Percentiles rank a stretch among this genome's conserved stretches.
These are phyloP conservation scores for Aphis gossypii DNA, from an alignment of 1,140 invertebrate species.

Conservation along the genomic window DNA sequence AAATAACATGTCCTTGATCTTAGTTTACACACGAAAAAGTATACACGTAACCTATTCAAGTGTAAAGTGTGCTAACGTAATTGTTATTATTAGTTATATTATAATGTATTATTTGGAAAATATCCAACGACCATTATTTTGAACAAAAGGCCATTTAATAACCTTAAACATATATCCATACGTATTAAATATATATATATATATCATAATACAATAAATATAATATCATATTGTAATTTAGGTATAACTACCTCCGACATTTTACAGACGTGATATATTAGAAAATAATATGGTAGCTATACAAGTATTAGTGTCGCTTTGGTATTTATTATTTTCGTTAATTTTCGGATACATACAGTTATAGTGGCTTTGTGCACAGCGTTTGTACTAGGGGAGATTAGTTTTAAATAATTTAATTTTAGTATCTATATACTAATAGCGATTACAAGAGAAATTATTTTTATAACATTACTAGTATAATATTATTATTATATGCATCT, in stretches of 20 bases:
- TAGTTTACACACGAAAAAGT: neutral
- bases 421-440: neutral
- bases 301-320: neutral
- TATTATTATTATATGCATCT: neutral
- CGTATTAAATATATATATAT: neutral
- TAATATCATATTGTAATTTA: too few relatives aligned
- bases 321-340: neutral
- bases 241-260: neutral
- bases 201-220: neutral
- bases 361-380: neutral
- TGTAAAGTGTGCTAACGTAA: neutral
- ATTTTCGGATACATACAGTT: neutral
- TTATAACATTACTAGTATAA: neutral
- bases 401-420: constrained; percentile 7
- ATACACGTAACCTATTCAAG: neutral
- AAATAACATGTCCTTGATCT: neutral
- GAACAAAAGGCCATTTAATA: neutral
- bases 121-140: neutral
- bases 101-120: neutral
- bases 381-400: neutral
- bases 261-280: neutral
- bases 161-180: neutral
- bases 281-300: neutral
- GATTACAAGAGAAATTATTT: neutral
- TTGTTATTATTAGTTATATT: constrained; percentile 6